Base-by-base conservation (phyloP, 2,797 vertebrate species). In the Ctenosaura bakeri region DNA sequence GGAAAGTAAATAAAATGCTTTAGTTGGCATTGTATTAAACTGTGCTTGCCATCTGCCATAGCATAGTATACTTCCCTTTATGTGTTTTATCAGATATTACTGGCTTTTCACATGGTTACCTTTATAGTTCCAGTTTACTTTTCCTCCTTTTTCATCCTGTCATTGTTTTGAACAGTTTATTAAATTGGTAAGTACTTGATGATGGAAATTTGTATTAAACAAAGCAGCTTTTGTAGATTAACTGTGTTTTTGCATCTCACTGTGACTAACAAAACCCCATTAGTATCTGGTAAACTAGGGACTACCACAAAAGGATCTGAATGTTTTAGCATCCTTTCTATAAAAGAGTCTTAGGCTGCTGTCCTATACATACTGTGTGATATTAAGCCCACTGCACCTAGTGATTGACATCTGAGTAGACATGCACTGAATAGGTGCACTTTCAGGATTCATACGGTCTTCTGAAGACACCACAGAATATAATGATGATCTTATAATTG, bases 111-210 rank as follows among this genome's bases (percentile, higher is more conserved):
- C 93, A 95, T 97, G 97, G 95, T 97, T 96, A 94, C 95, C 92
- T 97, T 87, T 97, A 95, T 96, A 93, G 95, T 96, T 97, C 95
- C 96, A 97, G 96, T 97, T 97, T 97, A 94, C 95, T 96, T 97
- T 97, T 97, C 97, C 96, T 97, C 95, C 95, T 97, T 96, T 97
- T 95, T 98, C 96, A 97, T 95, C 95, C 96, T 97, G 96, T 98
- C 96, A 94, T 96, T 97, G 95, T 96, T 97, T 97, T 98, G 95
- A 97, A 94, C 98, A 99, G 99, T 99, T 99, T 98, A 98, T 99
- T 98, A 98, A 97, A 97, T 95, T 98, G 99, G 99, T 99, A 97
- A 99, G 99, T 99, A 98, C 94, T 89, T 90, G 90, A 94, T 95
- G 93, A 81, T 83, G 73, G 29, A 83, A 56, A 89, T 93, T 88